Base-by-base conservation (phyloP, 2,113 vertebrate genomes). In the Nipponia nippon region DNA sequence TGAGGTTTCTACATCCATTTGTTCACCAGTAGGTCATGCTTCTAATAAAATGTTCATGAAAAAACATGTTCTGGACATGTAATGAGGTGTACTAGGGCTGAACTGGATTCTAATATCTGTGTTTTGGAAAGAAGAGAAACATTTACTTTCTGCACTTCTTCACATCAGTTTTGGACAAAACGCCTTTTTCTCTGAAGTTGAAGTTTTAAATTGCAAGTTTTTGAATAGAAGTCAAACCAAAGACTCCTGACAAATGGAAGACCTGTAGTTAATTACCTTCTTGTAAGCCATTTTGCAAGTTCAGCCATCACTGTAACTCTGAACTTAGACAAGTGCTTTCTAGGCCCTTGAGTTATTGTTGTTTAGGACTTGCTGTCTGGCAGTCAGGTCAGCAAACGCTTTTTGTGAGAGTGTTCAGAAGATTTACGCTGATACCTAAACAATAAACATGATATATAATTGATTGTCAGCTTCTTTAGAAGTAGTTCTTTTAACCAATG, bases 221-320 rank as follows among this genome's bases (percentile, higher is more conserved):
- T 59, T 47, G 26, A 71, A 52, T 22, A 30, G 1, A 25, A 78
- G 42, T 96, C 78, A 75, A 96, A 71, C 40, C 13, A 42, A 71
- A 84, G 53, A 53, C 18, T 66, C 32, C n/a, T 87, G 58, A 88
- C 23, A 72, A 65, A 59, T 58, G 19, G 32, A 53, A 90, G 67
- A 62, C 69, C 56, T 95, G 8, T 84, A 66, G 46, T 71, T 89
- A 59, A 58, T 81, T 77, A 69, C 16, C 17, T 58, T 30, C 73
- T 70, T 77, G 67, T 71, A 46, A 90, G 53, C 46, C 26, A 32
- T 82, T 56, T 91, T 87, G 50, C 46, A 34, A 67, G 46, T 83
- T 96, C 63, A 88, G 59, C 86, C 88, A 40, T 63, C 65, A 90
- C 80, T 96, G 22, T 70, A 92, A 49, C 76, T 88, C 67, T 96